Percentiles rank a stretch among this genome's conserved stretches.
These are phyloP conservation scores for Diabrotica virgifera DNA, from an alignment of 1,140 invertebrate genomes.

Conservation along the genomic window DNA sequence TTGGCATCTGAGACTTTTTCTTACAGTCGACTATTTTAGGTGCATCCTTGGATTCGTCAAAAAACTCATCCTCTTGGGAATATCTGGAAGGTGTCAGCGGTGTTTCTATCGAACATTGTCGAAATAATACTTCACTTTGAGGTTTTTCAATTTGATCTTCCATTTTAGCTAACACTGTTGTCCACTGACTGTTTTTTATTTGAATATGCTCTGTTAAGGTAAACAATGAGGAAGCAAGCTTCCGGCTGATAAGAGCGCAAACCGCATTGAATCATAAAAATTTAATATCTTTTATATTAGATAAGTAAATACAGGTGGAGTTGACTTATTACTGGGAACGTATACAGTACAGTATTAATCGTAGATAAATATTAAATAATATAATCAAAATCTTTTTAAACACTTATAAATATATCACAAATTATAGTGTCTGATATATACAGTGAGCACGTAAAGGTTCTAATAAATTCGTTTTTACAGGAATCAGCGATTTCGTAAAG, in stretches of 20 bases:
- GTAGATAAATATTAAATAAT: too few relatives aligned
- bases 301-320: neutral
- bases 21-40: constrained; percentile 30
- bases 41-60: constrained; percentile 17
- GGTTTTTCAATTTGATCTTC: constrained; percentile 27
- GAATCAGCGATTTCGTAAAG: too few relatives aligned
- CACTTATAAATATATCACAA: too few relatives aligned
- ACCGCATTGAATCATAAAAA: neutral
- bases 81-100: constrained; percentile 23
- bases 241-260: neutral
- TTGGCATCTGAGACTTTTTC: constrained; percentile 3
- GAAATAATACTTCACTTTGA: constrained; percentile 24
- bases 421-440: too few relatives aligned
- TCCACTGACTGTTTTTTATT: neutral
- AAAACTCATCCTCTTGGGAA: constrained; percentile 19
- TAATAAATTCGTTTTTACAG: too few relatives aligned
- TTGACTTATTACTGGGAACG: neutral
- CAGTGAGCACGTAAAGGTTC: too few relatives aligned
- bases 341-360: too few relatives aligned
- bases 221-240: neutral
- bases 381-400: too few relatives aligned
- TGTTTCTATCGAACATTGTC: constrained; percentile 36
- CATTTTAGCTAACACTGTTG: constrained; percentile 3
- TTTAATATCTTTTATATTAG: neutral
- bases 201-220: neutral